These are phyloP conservation scores for Myiopsitta monachus DNA, from an alignment of 2,113 vertebrate genomes.

Conservation along the genomic window DNA sequence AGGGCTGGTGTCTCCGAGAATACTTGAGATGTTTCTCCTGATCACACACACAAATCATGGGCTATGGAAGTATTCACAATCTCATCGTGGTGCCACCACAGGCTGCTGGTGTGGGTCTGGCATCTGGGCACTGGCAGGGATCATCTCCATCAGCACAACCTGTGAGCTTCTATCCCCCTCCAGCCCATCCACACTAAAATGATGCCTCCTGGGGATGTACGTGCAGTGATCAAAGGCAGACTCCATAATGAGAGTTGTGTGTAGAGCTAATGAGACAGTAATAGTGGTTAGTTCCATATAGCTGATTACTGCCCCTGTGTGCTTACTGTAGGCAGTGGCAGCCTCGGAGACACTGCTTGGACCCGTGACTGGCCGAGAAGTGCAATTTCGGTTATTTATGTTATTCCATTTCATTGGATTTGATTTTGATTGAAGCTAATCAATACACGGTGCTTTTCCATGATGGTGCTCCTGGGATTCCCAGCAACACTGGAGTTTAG, in stretches of 20 bases:
- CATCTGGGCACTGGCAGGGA: neutral
- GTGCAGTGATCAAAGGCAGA: neutral
- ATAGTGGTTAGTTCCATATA: neutral
- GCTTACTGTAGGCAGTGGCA: neutral
- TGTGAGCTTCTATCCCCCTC: accelerated
- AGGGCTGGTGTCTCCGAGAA: neutral
- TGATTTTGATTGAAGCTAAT: neutral
- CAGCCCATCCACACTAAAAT: neutral
- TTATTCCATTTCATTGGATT: neutral
- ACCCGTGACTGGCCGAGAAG: neutral
- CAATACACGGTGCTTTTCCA: neutral
- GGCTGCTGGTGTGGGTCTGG: neutral
- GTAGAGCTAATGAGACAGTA: neutral
- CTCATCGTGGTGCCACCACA: neutral
- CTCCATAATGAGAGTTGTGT: neutral
- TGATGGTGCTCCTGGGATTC: neutral
- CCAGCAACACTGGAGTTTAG: neutral
- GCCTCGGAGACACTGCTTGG: neutral
- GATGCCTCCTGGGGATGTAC: neutral
- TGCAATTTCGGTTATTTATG: neutral
- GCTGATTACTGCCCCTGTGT: neutral
- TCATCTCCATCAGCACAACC: neutral
- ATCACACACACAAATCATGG: neutral
- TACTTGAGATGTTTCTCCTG: neutral
- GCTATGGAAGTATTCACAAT: neutral